These are phyloP conservation scores for Gastrophryne carolinensis DNA, from an alignment of 2,797 vertebrate genomes.

Conservation along the genomic window DNA sequence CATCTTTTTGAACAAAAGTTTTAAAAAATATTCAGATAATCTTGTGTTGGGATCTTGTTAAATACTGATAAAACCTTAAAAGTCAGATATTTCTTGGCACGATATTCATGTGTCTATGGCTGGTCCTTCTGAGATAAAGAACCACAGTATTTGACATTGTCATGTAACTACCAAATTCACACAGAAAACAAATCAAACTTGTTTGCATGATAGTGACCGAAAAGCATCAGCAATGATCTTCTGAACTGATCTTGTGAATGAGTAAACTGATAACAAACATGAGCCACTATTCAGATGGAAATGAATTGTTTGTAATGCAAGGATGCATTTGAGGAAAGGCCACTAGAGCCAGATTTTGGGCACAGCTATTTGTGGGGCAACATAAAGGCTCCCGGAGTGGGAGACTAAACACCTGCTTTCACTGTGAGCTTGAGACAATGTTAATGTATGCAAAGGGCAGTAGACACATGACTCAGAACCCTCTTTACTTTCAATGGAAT, in stretches of 20 bases:
- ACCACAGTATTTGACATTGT: too few relatives aligned
- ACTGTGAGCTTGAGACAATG: slow-evolving; percentile 11
- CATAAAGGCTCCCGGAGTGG: background rate
- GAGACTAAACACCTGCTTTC: slow-evolving; percentile 9
- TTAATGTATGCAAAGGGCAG: slow-evolving; percentile 18
- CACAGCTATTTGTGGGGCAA: slow-evolving; percentile 6
- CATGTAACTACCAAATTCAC: too few relatives aligned
- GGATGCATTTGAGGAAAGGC: background rate
- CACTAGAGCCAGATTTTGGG: slow-evolving; percentile 4
- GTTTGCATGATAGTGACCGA: background rate
- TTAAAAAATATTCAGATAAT: too few relatives aligned
- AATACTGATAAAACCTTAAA: too few relatives aligned
- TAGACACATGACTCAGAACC: background rate
- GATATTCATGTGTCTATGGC: too few relatives aligned
- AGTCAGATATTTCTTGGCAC: too few relatives aligned
- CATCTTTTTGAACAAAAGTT: too few relatives aligned
- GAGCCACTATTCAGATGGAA: background rate
- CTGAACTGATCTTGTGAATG: background rate
- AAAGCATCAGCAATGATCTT: background rate
- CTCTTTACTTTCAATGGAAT: background rate
- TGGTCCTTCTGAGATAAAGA: too few relatives aligned
- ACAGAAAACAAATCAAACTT: background rate
- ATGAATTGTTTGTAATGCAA: background rate
- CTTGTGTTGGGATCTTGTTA: too few relatives aligned
- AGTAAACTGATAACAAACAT: background rate